Evolutionary conservation across 2,797 vertebrate genomes (phyloP).

Genomic region (Typhlichthys subterraneus): DNA sequence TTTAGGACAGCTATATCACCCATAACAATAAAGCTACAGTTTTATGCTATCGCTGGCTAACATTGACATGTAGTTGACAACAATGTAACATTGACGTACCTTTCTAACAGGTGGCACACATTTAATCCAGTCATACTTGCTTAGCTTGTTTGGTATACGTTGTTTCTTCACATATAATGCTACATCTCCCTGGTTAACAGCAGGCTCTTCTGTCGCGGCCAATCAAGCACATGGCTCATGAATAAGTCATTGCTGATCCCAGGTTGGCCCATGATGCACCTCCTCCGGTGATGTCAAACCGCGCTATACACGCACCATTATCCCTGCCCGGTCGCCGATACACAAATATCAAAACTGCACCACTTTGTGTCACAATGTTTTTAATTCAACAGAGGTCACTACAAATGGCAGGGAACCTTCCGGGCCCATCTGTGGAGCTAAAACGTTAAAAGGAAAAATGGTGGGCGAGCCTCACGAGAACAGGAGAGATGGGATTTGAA

Average conservation of each 20-base stretch:
- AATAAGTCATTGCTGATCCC: constrained; percentile 79
- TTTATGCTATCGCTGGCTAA: no score
- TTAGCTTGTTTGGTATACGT: no score
- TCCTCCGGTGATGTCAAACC: constrained; percentile 64
- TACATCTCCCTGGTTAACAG: constrained; percentile 56
- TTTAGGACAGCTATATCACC: no score
- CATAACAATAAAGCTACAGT: no score
- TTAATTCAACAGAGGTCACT: constrained; percentile 73
- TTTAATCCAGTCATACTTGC: no score
- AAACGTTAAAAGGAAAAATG: constrained; percentile 57
- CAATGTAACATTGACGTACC: no score
- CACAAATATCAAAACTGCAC: constrained; percentile 75
- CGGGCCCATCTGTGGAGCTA: constrained; percentile 68
- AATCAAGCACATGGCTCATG: constrained; percentile 77
- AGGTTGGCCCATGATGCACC: constrained; percentile 68
- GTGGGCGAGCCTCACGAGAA: constrained; percentile 50
- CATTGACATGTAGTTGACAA: no score
- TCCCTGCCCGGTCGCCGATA: constrained; percentile 56
- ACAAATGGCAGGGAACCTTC: constrained; percentile 50
- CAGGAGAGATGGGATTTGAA: neutral
- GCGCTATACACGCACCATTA: constrained; percentile 65
- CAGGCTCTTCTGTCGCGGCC: constrained; percentile 57
- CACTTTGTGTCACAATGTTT: constrained; percentile 82
- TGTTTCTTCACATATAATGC: no score
- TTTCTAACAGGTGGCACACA: no score